Conservation (phyloP, 2,797 vertebrate species). For the Aeoliscus strigatus region DNA sequence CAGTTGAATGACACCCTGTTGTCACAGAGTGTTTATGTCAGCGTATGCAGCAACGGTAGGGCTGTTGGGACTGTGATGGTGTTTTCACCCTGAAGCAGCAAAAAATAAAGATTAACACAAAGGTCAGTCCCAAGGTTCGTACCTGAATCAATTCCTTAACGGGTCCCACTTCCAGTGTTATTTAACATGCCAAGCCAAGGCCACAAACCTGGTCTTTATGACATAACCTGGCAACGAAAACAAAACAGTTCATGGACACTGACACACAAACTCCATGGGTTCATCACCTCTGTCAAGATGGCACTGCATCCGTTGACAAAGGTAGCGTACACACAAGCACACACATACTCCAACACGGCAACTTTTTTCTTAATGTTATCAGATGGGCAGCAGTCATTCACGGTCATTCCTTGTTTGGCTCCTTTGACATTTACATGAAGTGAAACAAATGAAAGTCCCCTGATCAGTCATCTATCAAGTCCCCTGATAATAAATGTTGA, state of each 20-base stretch:
- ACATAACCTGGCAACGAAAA: conserved; percentile 48
- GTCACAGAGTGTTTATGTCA: conserved; percentile 12
- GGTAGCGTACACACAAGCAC: conserved; percentile 18
- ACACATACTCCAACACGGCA: conserved; percentile 14
- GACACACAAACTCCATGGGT: conserved; percentile 30
- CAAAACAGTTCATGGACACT: conserved; percentile 16
- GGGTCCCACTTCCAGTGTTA: too few species aligned
- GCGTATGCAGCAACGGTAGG: too few species aligned
- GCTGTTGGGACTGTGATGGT: too few species aligned
- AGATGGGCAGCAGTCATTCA: too few species aligned
- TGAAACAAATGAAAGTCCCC: conserved; percentile 65
- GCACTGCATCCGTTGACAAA: conserved; percentile 34
- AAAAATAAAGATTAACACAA: conserved; percentile 38
- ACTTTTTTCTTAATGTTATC: conserved; percentile 24
- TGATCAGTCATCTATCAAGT: too few species aligned
- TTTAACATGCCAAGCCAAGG: conserved; percentile 13
- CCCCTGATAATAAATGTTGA: conserved; percentile 32
- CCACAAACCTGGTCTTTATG: conserved; percentile 4
- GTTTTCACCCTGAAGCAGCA: conserved; percentile 10
- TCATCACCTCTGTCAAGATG: conserved; percentile 59
- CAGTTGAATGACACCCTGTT: neutral
- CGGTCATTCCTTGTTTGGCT: conserved; percentile 26
- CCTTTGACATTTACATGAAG: conserved; percentile 56
- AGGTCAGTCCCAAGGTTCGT: conserved; percentile 32
- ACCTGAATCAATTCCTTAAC: conserved; percentile 9